Conservation (phyloP, 2,888 invertebrate species). For the Neria commutata region DNA sequence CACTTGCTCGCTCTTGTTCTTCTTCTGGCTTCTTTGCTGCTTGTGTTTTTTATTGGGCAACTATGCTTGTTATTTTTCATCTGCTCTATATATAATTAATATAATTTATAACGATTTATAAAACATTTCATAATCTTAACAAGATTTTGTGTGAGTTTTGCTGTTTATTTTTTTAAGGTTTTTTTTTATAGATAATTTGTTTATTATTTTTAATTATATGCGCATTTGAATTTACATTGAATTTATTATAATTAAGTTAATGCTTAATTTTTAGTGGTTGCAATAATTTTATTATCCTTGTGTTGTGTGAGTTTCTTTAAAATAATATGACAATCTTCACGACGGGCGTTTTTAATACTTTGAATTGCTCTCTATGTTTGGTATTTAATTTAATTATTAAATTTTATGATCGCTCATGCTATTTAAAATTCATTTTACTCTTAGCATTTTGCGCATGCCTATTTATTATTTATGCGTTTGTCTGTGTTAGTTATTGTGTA, state of each 20-base stretch:
- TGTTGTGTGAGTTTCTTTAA: too few relatives aligned
- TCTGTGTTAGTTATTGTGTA: background rate
- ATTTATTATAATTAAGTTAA: too few relatives aligned
- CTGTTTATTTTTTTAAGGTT: conserved; percentile 10
- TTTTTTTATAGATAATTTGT: conserved; percentile 25
- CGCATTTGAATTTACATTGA: conserved; percentile 1
- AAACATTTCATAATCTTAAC: conserved; percentile 58
- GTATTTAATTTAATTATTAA: too few relatives aligned
- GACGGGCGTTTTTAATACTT: too few relatives aligned
- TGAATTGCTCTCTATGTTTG: too few relatives aligned
- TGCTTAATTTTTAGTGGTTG: too few relatives aligned
- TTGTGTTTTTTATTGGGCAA: conserved; percentile 39
- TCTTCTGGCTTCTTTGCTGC: conserved; percentile 37
- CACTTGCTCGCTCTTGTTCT: conserved; percentile 26
- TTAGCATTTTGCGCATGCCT: too few relatives aligned
- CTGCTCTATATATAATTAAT: conserved; percentile 33
- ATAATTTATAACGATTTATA: conserved; percentile 57
- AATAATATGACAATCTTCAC: too few relatives aligned
- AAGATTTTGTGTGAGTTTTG: conserved; percentile 34
- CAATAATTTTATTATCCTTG: too few relatives aligned
- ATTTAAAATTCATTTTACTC: too few relatives aligned
- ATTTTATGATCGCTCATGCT: too few relatives aligned
- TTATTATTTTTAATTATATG: conserved; percentile 4
- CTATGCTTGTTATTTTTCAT: conserved; percentile 18
- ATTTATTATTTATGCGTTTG: background rate